Percentiles rank a stretch among this genome's conserved stretches.
These are phyloP conservation scores for Chloebia gouldiae DNA, from an alignment of 2,113 vertebrate species.

Conservation along the genomic window DNA sequence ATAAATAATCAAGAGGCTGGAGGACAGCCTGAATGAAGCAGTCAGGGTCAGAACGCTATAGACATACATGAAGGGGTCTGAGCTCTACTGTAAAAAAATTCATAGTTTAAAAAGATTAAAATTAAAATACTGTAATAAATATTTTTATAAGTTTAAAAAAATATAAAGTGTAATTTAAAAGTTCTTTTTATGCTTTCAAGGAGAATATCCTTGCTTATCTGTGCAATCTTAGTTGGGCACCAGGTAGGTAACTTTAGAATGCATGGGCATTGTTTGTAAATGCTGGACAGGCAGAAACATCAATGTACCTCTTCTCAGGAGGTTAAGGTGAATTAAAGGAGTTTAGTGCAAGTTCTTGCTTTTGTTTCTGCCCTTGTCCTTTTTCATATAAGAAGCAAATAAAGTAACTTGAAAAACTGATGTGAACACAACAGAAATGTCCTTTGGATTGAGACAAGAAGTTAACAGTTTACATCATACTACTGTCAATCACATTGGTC, in stretches of 20 bases:
- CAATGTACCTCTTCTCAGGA: background rate
- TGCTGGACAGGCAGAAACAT: background rate
- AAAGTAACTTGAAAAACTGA: background rate
- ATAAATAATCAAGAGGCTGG: background rate
- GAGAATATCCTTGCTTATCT: background rate
- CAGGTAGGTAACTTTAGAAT: background rate
- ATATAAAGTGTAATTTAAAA: background rate
- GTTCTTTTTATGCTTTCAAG: background rate
- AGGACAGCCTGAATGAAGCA: background rate
- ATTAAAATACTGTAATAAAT: constrained; percentile 1
- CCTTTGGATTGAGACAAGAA: background rate
- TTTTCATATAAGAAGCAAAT: background rate
- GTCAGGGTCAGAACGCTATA: background rate
- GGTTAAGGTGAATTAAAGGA: background rate
- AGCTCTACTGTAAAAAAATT: background rate
- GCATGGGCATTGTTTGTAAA: background rate
- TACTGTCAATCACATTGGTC: background rate
- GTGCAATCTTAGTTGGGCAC: background rate
- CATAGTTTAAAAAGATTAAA: background rate
- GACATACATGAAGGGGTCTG: background rate
- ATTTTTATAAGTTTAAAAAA: background rate
- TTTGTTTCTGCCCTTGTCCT: background rate
- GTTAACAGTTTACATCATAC: background rate
- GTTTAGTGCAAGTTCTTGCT: background rate
- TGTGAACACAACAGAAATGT: background rate